Evolutionary conservation across 2,113 vertebrate species (phyloP).

Genomic region (Pomatostomus ruficeps): DNA sequence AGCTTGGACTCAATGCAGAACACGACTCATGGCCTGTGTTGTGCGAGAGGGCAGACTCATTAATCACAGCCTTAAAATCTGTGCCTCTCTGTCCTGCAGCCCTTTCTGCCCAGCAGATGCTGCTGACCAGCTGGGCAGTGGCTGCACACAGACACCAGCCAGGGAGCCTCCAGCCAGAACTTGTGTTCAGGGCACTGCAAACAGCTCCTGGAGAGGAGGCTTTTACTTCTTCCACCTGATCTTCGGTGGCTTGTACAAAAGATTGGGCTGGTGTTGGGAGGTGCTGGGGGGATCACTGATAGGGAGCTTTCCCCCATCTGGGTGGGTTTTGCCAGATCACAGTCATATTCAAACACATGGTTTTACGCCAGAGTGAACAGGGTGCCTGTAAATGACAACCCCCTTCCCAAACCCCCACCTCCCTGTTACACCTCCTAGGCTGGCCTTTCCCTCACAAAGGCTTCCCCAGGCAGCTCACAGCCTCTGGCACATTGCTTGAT

Average conservation of each 20-base stretch:
- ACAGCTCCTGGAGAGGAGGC: neutral
- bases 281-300: neutral
- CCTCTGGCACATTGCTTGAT: neutral
- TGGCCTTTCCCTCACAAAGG: neutral
- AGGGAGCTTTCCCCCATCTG: neutral
- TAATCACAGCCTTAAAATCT: neutral
- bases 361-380: constrained; percentile 43
- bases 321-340: neutral
- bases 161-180: neutral
- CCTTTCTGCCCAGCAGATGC: neutral
- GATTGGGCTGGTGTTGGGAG: neutral
- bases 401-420: neutral
- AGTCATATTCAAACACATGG: neutral
- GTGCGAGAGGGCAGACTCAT: neutral
- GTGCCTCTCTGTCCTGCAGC: neutral
- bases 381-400: constrained; percentile 59
- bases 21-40: neutral
- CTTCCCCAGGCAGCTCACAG: neutral
- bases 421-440: neutral
- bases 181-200: neutral
- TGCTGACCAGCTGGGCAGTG: neutral
- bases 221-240: neutral
- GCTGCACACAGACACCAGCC: neutral
- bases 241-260: neutral
- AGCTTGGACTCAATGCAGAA: neutral